Conservation (phyloP, 2,888 invertebrate species). For the Tachina grossa region DNA sequence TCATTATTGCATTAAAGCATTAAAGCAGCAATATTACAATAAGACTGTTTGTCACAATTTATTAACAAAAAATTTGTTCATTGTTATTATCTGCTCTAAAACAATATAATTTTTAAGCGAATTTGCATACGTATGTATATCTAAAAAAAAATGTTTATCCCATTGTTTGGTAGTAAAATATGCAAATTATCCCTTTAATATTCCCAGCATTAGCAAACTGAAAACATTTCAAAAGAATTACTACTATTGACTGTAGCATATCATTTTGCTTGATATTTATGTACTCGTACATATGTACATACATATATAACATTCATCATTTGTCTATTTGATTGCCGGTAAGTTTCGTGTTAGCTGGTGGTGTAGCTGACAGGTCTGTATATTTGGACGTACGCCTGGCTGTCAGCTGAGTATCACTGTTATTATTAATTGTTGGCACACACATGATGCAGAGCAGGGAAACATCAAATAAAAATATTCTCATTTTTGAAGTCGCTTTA, state of each 20-base stretch:
- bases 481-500: no score
- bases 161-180: constrained; percentile 46
- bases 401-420: constrained; percentile 22
- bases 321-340: background rate
- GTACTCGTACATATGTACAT: no score
- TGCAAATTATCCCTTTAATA: constrained; percentile 47
- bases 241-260: background rate
- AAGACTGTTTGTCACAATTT: constrained; percentile 34
- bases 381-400: background rate
- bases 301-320: constrained; percentile 2
- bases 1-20: background rate
- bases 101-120: background rate
- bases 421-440: constrained; percentile 16
- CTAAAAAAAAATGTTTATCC: background rate
- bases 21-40: background rate
- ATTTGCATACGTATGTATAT: constrained; percentile 3
- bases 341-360: background rate
- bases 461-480: no score
- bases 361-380: background rate
- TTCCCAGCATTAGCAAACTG: constrained; percentile 47
- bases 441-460: constrained; percentile 33
- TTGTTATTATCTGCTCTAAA: constrained; percentile 1
- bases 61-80: constrained; percentile 21
- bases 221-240: constrained; percentile 4
- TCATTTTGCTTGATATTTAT: background rate